Conservation (phyloP, 2,113 vertebrate genomes). For the Manacus vitellinus region DNA sequence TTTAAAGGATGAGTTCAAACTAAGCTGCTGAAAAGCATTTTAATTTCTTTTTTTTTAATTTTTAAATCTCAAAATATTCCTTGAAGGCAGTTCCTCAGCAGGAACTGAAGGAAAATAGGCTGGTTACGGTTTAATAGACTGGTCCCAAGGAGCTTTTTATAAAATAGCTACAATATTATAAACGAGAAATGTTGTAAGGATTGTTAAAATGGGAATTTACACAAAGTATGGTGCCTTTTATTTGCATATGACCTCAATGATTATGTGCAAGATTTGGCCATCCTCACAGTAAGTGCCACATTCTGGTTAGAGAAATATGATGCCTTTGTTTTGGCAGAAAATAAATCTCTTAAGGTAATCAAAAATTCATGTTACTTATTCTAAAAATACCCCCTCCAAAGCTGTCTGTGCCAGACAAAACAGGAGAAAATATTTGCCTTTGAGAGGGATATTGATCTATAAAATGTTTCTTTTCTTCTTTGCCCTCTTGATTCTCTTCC, state of each 20-base stretch:
- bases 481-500: constrained; percentile 14
- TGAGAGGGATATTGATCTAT: constrained; percentile 44
- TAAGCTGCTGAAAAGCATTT: neutral
- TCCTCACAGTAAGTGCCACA: constrained; percentile 47
- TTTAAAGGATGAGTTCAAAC: neutral
- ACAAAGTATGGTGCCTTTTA: constrained; percentile 53
- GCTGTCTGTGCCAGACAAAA: constrained; percentile 55
- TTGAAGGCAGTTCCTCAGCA: constrained; percentile 30
- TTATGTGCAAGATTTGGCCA: constrained; percentile 75
- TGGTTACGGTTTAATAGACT: neutral
- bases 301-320: constrained; percentile 48
- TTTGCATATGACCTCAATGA: constrained; percentile 69
- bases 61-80: neutral
- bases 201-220: constrained; percentile 54
- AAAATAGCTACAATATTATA: constrained; percentile 33
- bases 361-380: constrained; percentile 38
- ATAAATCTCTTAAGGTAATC: constrained; percentile 62
- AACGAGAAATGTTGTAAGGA: constrained; percentile 33
- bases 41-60: neutral
- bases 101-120: constrained; percentile 16
- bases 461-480: constrained; percentile 44
- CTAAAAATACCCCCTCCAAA: constrained; percentile 59
- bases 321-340: constrained; percentile 67
- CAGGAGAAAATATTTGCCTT: constrained; percentile 47
- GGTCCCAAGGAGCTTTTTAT: constrained; percentile 19